A percentile compares a stretch with the other conserved stretches of the same genome.
These are phyloP conservation scores for Euura saliciscinereae DNA, from an alignment of 1,140 invertebrate species.

Conservation along the genomic window DNA sequence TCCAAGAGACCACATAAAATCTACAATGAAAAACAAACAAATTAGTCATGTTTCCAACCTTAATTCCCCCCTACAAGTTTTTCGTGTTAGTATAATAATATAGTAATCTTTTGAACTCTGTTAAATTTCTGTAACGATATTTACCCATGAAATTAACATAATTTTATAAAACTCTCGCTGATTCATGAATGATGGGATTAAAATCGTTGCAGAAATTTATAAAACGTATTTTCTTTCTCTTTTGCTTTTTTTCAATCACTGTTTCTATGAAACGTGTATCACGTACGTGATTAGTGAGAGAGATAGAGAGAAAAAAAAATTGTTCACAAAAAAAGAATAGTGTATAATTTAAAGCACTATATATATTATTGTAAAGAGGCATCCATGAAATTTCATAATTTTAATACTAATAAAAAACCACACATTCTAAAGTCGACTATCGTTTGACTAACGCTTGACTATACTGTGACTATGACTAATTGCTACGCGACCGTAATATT, in stretches of 20 bases:
- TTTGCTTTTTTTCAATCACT: background rate
- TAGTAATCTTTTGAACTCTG: background rate
- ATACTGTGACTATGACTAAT: conserved; percentile 39
- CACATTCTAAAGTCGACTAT: conserved; percentile 59
- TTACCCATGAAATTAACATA: background rate
- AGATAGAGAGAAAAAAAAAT: conserved; percentile 31
- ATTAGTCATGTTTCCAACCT: conserved; percentile 44
- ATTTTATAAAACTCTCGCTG: too few relatives aligned
- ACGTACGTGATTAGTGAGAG: too few relatives aligned
- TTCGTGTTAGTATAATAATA: background rate
- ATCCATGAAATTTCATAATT: conserved; percentile 70
- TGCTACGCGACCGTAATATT: conserved; percentile 24
- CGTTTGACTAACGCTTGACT: conserved; percentile 54
- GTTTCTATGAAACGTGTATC: too few relatives aligned
- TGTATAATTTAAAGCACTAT: background rate
- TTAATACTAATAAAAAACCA: conserved; percentile 59
- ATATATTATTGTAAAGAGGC: conserved; percentile 31
- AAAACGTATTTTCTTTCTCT: background rate
- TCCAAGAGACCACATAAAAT: conserved; percentile 98
- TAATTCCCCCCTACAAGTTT: background rate
- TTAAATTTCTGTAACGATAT: background rate
- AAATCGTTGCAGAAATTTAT: conserved; percentile 51
- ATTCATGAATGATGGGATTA: too few relatives aligned
- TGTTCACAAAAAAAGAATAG: conserved; percentile 32
- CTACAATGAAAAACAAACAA: conserved; percentile 81